Base-by-base conservation (phyloP, 2,113 vertebrate genomes). In the Chloebia gouldiae region DNA sequence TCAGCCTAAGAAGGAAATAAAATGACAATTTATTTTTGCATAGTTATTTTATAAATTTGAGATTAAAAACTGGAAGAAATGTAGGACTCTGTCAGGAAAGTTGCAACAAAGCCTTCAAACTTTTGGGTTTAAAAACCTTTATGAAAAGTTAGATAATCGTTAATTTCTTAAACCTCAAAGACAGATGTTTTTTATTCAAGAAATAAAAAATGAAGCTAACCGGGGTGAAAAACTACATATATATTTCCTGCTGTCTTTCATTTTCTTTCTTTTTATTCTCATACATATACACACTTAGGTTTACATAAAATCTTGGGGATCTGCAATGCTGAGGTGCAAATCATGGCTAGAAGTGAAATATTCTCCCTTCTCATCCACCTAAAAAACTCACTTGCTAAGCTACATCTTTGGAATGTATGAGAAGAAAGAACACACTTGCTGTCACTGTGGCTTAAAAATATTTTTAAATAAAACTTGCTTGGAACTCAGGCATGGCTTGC, bases 381-480 rank as follows among this genome's bases (percentile, higher is more conserved):
- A 54, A 88, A 51, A 83, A 69, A 6, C 3, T 10, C 77, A 22
- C 17, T 30, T 42, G 8, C 3, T 69, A 44, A 65, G 2, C 14
- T 80, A 61, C 25, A 6, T 45, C 28, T 39, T 77, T 76, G 31
- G 20, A 76, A 86, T 9, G 4, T 19, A 53, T 13, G 21, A 22
- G 11, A 2, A 86, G 19, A 51, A 81, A 69, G 44, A 75, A 47
- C 24, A 28, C 6, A 30, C 6, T 25, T 81, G 5, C 2, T 81
- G 40, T 39, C 1, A 0, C 37, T 71, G n/a, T 15, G 11, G 9
- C 3, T 61, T 65, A 63, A 65, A 79, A 5, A 3, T 61, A 56
- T 51, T 97, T 95, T 96, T 82, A 95, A 90, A 69, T 69, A 86
- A 57, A 76, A 71, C 16, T 63, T 94, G 33, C 60, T 76, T 72